phyloP scores from a whole-genome alignment of 1,140 invertebrate genomes.

The Zaprionus camerounensis region DNA sequence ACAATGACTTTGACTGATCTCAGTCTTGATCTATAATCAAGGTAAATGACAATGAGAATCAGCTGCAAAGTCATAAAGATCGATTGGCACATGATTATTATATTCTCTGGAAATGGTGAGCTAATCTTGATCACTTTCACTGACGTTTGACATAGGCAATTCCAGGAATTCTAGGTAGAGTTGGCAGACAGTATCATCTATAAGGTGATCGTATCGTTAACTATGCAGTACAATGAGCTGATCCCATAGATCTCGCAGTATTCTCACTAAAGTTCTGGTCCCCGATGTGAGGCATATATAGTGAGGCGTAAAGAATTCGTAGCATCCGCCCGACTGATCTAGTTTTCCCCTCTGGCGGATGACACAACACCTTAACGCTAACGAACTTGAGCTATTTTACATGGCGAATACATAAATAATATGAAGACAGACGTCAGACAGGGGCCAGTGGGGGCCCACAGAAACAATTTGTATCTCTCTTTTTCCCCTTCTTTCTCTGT shows the following conservation, averaged over 20 bases:
- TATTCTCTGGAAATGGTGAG: neutral
- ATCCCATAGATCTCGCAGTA: too few species aligned
- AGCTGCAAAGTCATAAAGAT: neutral
- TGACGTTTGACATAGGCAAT: neutral
- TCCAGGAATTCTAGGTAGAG: neutral
- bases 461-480: constrained; percentile 2
- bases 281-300: neutral
- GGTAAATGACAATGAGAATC: too few species aligned
- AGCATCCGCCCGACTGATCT: constrained; percentile 34
- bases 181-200: neutral
- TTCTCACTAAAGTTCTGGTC: too few species aligned
- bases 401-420: constrained; percentile 48
- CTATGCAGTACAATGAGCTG: too few species aligned
- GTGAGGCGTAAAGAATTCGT: constrained; percentile 13
- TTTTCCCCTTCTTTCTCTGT: too few species aligned
- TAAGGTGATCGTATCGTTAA: too few species aligned
- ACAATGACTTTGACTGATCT: neutral
- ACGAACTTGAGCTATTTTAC: constrained; percentile 73
- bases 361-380: constrained; percentile 44
- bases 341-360: constrained; percentile 33
- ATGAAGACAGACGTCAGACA: constrained; percentile 4
- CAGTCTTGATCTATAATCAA: too few species aligned
- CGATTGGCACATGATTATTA: neutral
- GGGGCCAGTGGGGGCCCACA: neutral
- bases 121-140: neutral